Base-by-base conservation (phyloP, 1,140 invertebrate species). In the Eueides isabella region DNA sequence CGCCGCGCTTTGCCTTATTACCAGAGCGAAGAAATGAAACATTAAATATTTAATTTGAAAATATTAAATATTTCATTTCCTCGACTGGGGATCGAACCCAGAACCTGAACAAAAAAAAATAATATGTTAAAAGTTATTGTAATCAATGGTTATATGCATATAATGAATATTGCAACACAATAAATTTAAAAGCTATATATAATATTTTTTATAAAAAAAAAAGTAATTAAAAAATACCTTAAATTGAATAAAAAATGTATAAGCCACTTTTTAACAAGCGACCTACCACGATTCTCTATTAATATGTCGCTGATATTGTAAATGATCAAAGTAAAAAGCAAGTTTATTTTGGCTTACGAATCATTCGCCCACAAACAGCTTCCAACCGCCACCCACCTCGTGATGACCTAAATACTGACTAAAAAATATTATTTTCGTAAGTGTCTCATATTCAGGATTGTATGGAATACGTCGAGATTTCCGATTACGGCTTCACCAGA, bases 231-330 rank as follows among this genome's bases (percentile, higher is more conserved):
- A 6, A 44, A 44, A 19, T 44, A 19, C 5, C 19, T 44, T 6
- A 44, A 44, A 44, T 16, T 44, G n/a, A 19, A 19, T 4, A 44
- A 44, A 5, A 44, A 44, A 44, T 19, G 12, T 41, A 41, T 41
- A 41, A 12, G 2, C 44, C 7, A 55, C n/a, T 44, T 5, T 6
- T 9, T 19, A 44, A 5, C n/a, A 44, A 19, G n/a, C 41, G n/a
- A 16, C 6, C 41, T 44, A 1, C 41, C 41, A n/a, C 7, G 48
- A 23, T 23, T 23, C 9, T 11, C 9, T 55, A 55, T 55, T 26
- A 55, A 55, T 55, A 55, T 55, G 48, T 55, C 48, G 26, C 19
- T 55, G 48, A 55, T 55, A 55, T 55, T 55, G 48, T 55, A 55
- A 55, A 55, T 55, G 48, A 55, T 55, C 48, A 55, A 55, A 55